Base-by-base conservation (phyloP, 2,797 vertebrate species). In the Poeciliopsis paucimaculata region DNA sequence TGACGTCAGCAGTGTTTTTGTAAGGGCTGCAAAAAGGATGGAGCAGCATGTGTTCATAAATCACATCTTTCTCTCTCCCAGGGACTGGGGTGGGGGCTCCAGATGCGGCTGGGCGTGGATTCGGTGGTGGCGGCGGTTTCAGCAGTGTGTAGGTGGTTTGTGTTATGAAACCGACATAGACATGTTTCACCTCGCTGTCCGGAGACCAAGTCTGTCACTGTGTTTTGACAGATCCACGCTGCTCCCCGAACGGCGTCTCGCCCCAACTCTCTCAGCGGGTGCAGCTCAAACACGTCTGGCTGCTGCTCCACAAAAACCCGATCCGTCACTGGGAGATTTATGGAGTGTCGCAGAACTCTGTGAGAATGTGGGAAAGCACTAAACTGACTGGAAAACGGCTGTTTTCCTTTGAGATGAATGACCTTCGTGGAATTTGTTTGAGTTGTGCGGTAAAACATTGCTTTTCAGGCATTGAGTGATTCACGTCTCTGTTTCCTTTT, bases 211-310 rank as follows among this genome's bases (percentile, higher is more conserved):
- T 84, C 82, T 90, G 85, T 89, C 86, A 66, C 80, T 82, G 57
- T 89, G 89, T 90, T 91, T 90, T 84, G 84, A 90, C 84, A 81
- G 85, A 74, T 84, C 71, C 7, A 23, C 82, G 60, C 84, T 62
- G 82, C 88, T 88, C 86, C 82, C 75, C 16, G 18, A 70, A 75
- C 62, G 74, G 72, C 66, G 81, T 87, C 89, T 84, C n/a, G 3
- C 81, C 49, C 85, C 64, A 73, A 66, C 76, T 75, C 28, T 55
- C 78, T 71, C 68, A 46, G 68, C 43, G n/a, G 47, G 31, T 28
- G 77, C 66, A 16, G 78, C 81, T 81, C 6, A 1, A 82, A 84
- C 82, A 83, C 18, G 77, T 81, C 87, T 78, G 45, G 46, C 26
- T 82, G 80, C 57, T 73, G 16, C 77, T 74, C 73, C 28, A 26